These are phyloP conservation scores for Dendrolimus houi DNA, from an alignment of 2,888 invertebrate species.

Conservation along the genomic window DNA sequence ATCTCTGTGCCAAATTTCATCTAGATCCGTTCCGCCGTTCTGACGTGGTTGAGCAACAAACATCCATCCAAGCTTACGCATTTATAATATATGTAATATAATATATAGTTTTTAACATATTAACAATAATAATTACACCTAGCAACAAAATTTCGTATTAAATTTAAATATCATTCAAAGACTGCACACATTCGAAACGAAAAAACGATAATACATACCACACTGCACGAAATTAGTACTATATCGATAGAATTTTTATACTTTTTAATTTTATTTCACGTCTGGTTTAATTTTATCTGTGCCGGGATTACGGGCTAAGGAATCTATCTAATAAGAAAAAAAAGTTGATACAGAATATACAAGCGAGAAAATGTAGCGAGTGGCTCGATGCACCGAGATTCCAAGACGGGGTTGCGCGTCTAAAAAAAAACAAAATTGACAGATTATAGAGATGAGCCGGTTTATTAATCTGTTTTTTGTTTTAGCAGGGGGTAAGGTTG, in stretches of 20 bases:
- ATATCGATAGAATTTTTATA: constrained; percentile 64
- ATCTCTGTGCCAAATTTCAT: too few species aligned
- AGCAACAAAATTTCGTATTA: too few species aligned
- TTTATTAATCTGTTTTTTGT: too few species aligned
- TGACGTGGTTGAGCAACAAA: too few species aligned
- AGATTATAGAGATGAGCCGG: background rate
- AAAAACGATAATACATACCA: constrained; percentile 28
- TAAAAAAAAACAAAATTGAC: constrained; percentile 1
- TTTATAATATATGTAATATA: too few species aligned
- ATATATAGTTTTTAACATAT: too few species aligned
- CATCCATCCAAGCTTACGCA: too few species aligned
- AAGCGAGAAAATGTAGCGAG: constrained; percentile 21
- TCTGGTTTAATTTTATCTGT: constrained; percentile 76
- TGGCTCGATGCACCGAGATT: constrained; percentile 59
- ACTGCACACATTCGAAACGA: background rate
- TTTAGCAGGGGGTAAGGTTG: too few species aligned
- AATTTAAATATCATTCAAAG: too few species aligned
- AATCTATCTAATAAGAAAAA: constrained; percentile 72
- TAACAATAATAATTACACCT: too few species aligned
- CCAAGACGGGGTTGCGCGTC: constrained; percentile 34
- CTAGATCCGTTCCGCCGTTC: too few species aligned
- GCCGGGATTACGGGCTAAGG: constrained; percentile 71
- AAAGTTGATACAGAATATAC: constrained; percentile 28
- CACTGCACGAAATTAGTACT: constrained; percentile 71
- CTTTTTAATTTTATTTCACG: constrained; percentile 75